Evolutionary conservation across 2,113 vertebrate genomes (phyloP).

Genomic region (Larimichthys polyactis): DNA sequence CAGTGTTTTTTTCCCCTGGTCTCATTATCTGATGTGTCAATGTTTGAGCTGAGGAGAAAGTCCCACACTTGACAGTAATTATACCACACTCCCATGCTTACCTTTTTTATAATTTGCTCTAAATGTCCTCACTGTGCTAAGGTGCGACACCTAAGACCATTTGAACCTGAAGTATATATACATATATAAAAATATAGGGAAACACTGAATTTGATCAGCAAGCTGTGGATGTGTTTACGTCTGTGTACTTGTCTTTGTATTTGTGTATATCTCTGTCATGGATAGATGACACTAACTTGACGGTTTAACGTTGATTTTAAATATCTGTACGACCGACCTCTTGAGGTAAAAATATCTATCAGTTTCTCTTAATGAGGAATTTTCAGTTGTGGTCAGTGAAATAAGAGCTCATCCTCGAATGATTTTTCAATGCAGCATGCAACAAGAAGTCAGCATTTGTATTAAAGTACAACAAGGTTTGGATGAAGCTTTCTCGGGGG

Average conservation of each 20-base stretch:
- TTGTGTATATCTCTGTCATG: conserved; percentile 31
- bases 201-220: conserved; percentile 59
- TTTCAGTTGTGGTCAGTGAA: conserved; percentile 50
- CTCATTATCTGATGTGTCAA: neutral
- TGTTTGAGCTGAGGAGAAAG: neutral
- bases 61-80: neutral
- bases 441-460: neutral
- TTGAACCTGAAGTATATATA: neutral
- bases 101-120: neutral
- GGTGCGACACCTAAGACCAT: neutral
- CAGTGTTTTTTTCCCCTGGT: neutral
- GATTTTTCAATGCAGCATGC: neutral
- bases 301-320: conserved; percentile 2
- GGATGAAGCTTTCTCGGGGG: neutral
- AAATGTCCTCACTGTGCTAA: neutral
- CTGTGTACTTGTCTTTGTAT: conserved; percentile 36
- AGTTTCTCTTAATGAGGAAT: neutral
- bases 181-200: conserved; percentile 16
- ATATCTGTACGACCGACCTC: neutral
- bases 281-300: neutral
- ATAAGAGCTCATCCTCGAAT: neutral
- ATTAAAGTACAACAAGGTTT: neutral
- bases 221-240: conserved; percentile 38
- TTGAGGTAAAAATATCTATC: neutral
- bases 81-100: neutral